Base-by-base conservation (phyloP, 1,140 invertebrate species). In the Vanessa tameamea region DNA sequence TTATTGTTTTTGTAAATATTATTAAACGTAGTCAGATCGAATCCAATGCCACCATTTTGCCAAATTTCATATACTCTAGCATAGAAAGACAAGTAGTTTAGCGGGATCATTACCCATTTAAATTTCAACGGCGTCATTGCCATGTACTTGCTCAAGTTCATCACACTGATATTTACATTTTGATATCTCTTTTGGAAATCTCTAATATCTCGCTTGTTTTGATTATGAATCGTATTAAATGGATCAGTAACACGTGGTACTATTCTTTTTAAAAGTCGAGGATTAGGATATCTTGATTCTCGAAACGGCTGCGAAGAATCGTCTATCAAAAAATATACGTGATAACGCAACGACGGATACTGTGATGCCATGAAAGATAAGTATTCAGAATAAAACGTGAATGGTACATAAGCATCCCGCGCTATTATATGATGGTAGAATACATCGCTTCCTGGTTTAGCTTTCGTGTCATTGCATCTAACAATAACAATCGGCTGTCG, bases 21-120 rank as follows among this genome's bases (percentile, higher is more conserved):
- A 73, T 87, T 89, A 50, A 86, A 87, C 1, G 70, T 79, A 23
- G 64, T 66, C 15, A 92, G 79, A 70, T 91, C 87, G 55, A 91
- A 80, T 5, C 82, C 86, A 51, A 92, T 84, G 37, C 90, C 90
- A 15, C 88, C 87, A 65, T 85, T 81, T 69, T 86, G 78, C 90
- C 90, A 91, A n/a, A 89, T 82, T 13, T 86, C 82, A 67, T 82
- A 88, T 55, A 87, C 73, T 69, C 90, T 82, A 13, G 80, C 81
- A 76, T 91, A 92, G 77, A 91, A 92, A 31, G 82, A 63, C 43
- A 92, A 69, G 64, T 87, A 87, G 8, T 50, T 65, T 5, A 70
- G 26, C 14, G 89, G 87, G 75, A 90, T 85, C 26, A 68, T 76
- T 71, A 73, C 88, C 90, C 90, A 92, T 59, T 84, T 86, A 72